phyloP scores from a whole-genome alignment of 1,140 invertebrate genomes.

The Drosophila quadrilineata region DNA sequence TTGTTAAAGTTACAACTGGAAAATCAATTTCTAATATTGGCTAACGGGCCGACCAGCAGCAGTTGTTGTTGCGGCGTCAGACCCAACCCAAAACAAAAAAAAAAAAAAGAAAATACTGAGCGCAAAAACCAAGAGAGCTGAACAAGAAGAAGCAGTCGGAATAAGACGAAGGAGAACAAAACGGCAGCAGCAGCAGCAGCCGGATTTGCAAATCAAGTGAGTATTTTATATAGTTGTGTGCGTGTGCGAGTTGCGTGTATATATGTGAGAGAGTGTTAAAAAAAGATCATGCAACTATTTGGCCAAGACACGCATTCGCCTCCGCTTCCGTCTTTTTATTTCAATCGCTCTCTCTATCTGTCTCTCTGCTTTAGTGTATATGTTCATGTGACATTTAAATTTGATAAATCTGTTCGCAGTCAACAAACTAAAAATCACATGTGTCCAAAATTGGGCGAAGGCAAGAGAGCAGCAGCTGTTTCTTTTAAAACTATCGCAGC shows the following conservation, averaged over 20 bases:
- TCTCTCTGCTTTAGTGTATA: conserved; percentile 1
- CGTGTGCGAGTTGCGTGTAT: conserved; percentile 41
- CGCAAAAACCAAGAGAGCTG: conserved; percentile 30
- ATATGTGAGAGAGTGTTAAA: conserved; percentile 59
- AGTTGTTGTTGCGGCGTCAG: conserved; percentile 57
- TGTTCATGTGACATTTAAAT: conserved; percentile 44
- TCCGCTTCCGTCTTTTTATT: conserved; percentile 45
- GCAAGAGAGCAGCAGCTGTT: conserved; percentile 46
- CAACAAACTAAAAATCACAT: conserved; percentile 21
- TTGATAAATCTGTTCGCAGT: conserved; percentile 33
- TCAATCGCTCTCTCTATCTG: too few relatives aligned
- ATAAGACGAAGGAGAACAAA: conserved; percentile 30
- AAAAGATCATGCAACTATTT: conserved; percentile 61
- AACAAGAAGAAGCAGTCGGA: conserved; percentile 17
- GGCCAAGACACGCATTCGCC: conserved; percentile 50
- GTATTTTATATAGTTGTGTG: conserved; percentile 35
- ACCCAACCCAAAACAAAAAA: conserved; percentile 73
- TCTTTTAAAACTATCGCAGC: conserved; percentile 9
- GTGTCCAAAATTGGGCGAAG: conserved; percentile 20
- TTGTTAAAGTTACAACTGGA: conserved; percentile 57
- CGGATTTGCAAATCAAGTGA: conserved; percentile 68
- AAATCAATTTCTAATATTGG: conserved; percentile 69
- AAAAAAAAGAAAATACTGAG: too few relatives aligned
- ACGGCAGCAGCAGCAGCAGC: conserved; percentile 58
- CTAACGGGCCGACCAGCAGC: conserved; percentile 62